Base-by-base conservation (phyloP, 2,113 vertebrate genomes). In the Jacana jacana region DNA sequence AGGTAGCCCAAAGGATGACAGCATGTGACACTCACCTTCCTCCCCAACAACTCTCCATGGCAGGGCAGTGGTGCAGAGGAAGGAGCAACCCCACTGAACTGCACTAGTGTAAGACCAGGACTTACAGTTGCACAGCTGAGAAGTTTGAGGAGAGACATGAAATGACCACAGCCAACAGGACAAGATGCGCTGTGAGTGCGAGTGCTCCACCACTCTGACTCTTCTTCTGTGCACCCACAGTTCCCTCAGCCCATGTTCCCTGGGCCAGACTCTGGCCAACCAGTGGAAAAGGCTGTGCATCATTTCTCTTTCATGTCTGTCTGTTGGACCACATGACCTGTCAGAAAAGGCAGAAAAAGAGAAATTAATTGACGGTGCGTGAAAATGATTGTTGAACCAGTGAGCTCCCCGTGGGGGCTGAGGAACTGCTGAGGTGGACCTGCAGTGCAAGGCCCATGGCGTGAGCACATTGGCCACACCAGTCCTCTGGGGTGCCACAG, bases 291-390 rank as follows among this genome's bases (percentile, higher is more conserved):
- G 4, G 51, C 49, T 20, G 55, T 91, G 55, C n/a, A 18, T 93
- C 19, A 49, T 83, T 95, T 71, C 69, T 88, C 33, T 89, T 80
- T 52, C 70, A 17, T 42, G n/a, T 76, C 37, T 64, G 17, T 68
- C 77, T 93, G 20, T 75, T 73, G 68, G 60, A 40, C 61, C 65
- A 64, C 72, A 44, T 63, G 77, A 78, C 54, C 48, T 55, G 33
- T 42, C 58, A 92, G 76, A 78, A 94, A 94, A 89, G 77, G 51
- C 73, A 95, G 87, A 88, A 90, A 86, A 94, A 72, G 75, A 75
- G 66, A 95, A 96, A 86, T 54, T 88, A 70, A 33, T 68, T 89
- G 75, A 52, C 48, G 48, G 44, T 71, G 60, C 44, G 51, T 69
- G 88, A 78, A 94, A 95, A 84, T 11, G n/a, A 48, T 52, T 10